A percentile compares a stretch with the other conserved stretches of the same genome.
Evolutionary conservation across 2,888 invertebrate species (phyloP).

Genomic region (Linnaemya vulpina): DNA sequence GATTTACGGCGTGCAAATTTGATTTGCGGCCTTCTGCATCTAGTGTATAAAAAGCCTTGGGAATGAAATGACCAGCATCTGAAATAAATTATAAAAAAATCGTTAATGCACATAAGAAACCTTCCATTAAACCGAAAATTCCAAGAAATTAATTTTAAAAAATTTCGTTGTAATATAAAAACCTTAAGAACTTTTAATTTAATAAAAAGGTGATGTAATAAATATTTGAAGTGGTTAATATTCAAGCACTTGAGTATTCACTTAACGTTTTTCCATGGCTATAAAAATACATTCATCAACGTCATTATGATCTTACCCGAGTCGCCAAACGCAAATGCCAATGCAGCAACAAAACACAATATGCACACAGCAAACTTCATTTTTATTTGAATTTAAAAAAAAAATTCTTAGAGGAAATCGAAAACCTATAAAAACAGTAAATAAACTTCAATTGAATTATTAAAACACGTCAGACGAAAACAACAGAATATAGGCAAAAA

Average conservation of each 20-base stretch:
- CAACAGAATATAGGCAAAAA: constrained; percentile 58
- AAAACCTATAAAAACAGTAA: constrained; percentile 48
- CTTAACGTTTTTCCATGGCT: constrained; percentile 9
- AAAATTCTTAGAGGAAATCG: background rate
- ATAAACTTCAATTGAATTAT: constrained; percentile 22
- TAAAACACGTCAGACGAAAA: constrained; percentile 7
- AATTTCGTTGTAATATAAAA: background rate
- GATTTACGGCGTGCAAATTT: constrained; percentile 77
- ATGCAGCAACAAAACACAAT: constrained; percentile 61
- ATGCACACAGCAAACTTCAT: constrained; percentile 77
- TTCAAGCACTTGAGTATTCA: constrained; percentile 6
- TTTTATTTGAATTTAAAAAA: constrained; percentile 61
- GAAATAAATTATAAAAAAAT: constrained; percentile 7
- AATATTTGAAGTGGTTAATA: constrained; percentile 7
- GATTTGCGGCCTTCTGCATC: constrained; percentile 80
- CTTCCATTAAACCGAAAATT: background rate
- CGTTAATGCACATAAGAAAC: background rate
- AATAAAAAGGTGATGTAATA: constrained; percentile 58
- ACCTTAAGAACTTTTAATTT: background rate
- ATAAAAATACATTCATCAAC: constrained; percentile 20
- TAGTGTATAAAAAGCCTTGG: constrained; percentile 79
- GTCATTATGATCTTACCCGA: constrained; percentile 75
- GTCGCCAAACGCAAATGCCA: constrained; percentile 75
- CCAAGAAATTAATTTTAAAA: background rate
- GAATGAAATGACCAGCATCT: constrained; percentile 79